phyloP scores from a whole-genome alignment of 2,888 invertebrate genomes.

The Agriopis marginaria region DNA sequence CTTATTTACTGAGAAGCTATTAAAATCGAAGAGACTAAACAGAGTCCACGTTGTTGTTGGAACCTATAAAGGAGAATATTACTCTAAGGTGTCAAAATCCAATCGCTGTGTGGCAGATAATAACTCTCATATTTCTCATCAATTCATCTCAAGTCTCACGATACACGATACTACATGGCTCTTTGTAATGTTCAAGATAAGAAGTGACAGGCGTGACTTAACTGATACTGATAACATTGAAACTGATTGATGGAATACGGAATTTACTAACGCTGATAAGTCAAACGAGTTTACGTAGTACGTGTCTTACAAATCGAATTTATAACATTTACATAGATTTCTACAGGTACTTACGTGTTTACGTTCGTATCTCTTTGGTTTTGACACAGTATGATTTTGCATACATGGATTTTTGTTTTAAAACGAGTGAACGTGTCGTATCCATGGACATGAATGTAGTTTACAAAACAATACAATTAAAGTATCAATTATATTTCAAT shows the following conservation, averaged over 20 bases:
- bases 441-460: conserved; percentile 12
- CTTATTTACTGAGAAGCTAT: neutral
- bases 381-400: conserved; percentile 38
- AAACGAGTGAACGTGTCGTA: conserved; percentile 38
- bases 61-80: conserved; percentile 12
- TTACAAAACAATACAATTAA: conserved; percentile 15
- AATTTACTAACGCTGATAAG: conserved; percentile 31
- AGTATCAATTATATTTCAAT: conserved; percentile 1
- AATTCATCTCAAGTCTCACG: conserved; percentile 31
- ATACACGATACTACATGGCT: conserved; percentile 35
- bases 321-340: conserved; percentile 21
- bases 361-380: conserved; percentile 28
- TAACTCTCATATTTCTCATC: conserved; percentile 22
- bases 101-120: conserved; percentile 27
- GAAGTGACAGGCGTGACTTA: conserved; percentile 46
- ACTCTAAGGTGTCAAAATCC: conserved; percentile 27
- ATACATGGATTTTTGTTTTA: conserved; percentile 24
- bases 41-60: conserved; percentile 28
- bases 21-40: conserved; percentile 35
- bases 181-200: conserved; percentile 45
- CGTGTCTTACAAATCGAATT: conserved; percentile 29
- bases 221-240: conserved; percentile 43
- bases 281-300: conserved; percentile 29
- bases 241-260: conserved; percentile 42
- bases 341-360: conserved; percentile 14